Base-by-base conservation (phyloP, 2,888 invertebrate genomes). In the Amblyteles armatorius region DNA sequence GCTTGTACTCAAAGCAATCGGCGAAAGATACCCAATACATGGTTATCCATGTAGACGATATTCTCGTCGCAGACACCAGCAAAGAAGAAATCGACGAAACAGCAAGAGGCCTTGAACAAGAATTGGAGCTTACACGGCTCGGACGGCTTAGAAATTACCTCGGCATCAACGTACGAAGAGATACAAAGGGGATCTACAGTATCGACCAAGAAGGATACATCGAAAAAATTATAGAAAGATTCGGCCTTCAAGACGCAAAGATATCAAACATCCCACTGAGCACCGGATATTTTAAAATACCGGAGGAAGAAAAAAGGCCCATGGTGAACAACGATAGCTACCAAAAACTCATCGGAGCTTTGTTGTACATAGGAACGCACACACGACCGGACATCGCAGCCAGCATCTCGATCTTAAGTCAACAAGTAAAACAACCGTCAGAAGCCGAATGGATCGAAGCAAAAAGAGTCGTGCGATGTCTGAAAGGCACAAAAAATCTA, bases 141-240 rank as follows among this genome's bases (percentile, higher is more conserved):
- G 87, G 85, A 9, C 29, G 68, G 65, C 26, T 86, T 3, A 84
- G 79, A n/a, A 33, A 82, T 4, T 86, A 82, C 26, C 69, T 85
- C 0, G 85, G 85, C 0, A 85, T 86, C 5, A 57, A 85, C 6
- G 73, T 88, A 0, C 13, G 29, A 67, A 84, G 44, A 29, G 83
- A 87, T 19, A 3, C 76, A 44, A 65, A 85, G 9, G 83, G 87
- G 2, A 26, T 78, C 65, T 85, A 71, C 71, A 77, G 57, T 26
- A 72, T 88, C 5, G 76, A 84, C 29, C 87, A 88, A 72, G 29
- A 68, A n/a, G 0, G 74, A 3, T 88, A 88, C 68, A 87, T 88
- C 22, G 40, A 86, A 11, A 85, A 86, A 52, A 81, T 87, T 0
- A 6, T 87, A 11, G 65, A 72, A 0, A 74, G 78, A 72, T 81